Evolutionary conservation across 2,797 vertebrate species (phyloP), one percentile per base, ranked within the genome.

Genomic region (Amphiprion clarkii): DNA sequence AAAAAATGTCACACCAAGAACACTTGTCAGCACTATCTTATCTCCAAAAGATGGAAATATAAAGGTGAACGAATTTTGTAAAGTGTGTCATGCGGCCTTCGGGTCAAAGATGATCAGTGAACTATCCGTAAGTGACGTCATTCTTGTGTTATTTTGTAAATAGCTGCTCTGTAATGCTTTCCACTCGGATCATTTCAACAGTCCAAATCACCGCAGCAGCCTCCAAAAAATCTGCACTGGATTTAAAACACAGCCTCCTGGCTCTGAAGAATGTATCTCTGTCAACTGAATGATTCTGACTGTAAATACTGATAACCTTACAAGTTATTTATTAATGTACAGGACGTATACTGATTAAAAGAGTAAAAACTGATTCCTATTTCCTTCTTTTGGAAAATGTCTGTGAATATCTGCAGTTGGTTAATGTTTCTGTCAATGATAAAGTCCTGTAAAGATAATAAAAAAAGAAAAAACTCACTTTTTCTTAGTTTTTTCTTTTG

Each of bases 371-470:
- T 0, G 2, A 53, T 79, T 68, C n/a, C 65, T 69, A 67, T 16
- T 1, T 42, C 55, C 39, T 59, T 36, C 62, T 62, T 69, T 59
- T 71, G 42, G 14, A 71, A 75, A 31, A 36, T 66, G 58, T 71
- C 55, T 83, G 74, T 84, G 25, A 77, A 59, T 52, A 70, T 68
- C 23, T 40, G 27, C 42, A 73, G 54, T 73, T 68, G 52, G 66
- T 31, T 78, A 40, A 64, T 83, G 76, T 88, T 64, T 76, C 12
- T 82, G 74, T 85, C 71, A 36, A 78, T 78, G 42, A 86, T 76
- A 1, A 85, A 69, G 75, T 85, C 74, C 76, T 87, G 78, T 79
- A 66, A 61, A 77, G 84, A 53, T 82, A 65, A 82, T 86, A 68
- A 70, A 44, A 51, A 56, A 52, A 66, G 19, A 21, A 21, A 29